These are phyloP conservation scores for Pseudocheirus occidentalis DNA, from an alignment of 2,797 vertebrate genomes.

Conservation along the genomic window DNA sequence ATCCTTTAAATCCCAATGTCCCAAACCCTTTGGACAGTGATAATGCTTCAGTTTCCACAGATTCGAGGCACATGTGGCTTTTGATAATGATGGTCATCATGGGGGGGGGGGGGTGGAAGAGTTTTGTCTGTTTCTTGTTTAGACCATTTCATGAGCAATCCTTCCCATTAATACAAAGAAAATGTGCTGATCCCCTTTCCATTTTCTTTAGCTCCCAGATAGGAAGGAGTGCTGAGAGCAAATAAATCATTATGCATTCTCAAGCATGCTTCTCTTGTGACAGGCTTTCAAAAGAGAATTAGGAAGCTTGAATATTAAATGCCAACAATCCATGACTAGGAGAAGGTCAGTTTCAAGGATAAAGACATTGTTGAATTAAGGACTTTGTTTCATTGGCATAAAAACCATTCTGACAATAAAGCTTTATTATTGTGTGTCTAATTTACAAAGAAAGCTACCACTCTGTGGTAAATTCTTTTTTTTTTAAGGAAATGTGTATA, in stretches of 20 bases:
- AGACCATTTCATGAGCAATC: conserved; percentile 45
- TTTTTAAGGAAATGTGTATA: neutral
- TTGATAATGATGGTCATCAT: neutral
- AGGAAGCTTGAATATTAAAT: conserved; percentile 78
- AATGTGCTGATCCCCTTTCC: conserved; percentile 45
- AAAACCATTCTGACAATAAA: conserved; percentile 61
- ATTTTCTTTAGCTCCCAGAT: conserved; percentile 44
- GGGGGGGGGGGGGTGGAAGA: too few species aligned
- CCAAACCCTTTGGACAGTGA: neutral
- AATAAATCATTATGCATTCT: conserved; percentile 76
- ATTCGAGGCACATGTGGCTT: neutral
- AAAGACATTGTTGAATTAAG: conserved; percentile 62
- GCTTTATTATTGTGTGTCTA: conserved; percentile 41
- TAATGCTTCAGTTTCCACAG: neutral
- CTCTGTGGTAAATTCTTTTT: conserved; percentile 18
- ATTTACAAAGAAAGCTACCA: conserved; percentile 54
- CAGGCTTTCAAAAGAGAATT: conserved; percentile 76
- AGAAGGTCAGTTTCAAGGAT: conserved; percentile 73
- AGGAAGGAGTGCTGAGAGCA: conserved; percentile 36
- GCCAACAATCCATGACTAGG: conserved; percentile 60
- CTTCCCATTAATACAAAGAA: conserved; percentile 28
- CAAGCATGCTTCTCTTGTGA: conserved; percentile 42
- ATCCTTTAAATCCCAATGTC: conserved; percentile 13
- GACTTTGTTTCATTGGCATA: conserved; percentile 21
- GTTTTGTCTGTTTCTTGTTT: conserved; percentile 15